Evolutionary conservation across 2,797 vertebrate genomes (phyloP).

Genomic region (Lacerta viridis): DNA sequence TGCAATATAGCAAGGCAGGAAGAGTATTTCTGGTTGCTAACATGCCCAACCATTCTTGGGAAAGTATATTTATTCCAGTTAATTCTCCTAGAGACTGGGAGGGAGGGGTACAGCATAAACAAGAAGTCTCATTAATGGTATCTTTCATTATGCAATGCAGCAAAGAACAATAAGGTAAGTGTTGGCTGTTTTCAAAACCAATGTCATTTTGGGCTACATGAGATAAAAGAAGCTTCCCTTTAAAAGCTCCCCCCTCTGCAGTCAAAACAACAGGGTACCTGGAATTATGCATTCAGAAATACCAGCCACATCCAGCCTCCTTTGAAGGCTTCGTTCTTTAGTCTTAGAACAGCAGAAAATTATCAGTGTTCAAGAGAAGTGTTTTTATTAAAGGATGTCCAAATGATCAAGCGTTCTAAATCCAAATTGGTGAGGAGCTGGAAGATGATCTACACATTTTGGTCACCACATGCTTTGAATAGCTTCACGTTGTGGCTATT

Average conservation of each 20-base stretch:
- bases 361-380: not conserved
- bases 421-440: not conserved
- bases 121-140: conserved; percentile 17
- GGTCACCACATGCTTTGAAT: not conserved
- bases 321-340: conserved; percentile 15
- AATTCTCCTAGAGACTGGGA: not conserved
- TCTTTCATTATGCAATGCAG: conserved; percentile 23
- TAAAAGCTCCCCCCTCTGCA: not conserved
- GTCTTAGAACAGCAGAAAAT: not conserved
- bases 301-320: conserved; percentile 25
- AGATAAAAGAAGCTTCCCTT: not conserved
- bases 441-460: not conserved
- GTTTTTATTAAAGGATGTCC: not conserved
- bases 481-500: not conserved
- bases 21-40: not conserved
- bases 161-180: conserved; percentile 26
- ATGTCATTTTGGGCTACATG: conserved; percentile 2
- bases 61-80: conserved; percentile 24
- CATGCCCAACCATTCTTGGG: not conserved
- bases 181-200: conserved; percentile 25
- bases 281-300: conserved; percentile 27
- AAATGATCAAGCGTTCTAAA: not conserved
- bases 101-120: not conserved
- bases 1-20: not conserved
- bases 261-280: conserved; percentile 11